phyloP scores from a whole-genome alignment of 1,140 invertebrate species.

The Helicoverpa zea region DNA sequence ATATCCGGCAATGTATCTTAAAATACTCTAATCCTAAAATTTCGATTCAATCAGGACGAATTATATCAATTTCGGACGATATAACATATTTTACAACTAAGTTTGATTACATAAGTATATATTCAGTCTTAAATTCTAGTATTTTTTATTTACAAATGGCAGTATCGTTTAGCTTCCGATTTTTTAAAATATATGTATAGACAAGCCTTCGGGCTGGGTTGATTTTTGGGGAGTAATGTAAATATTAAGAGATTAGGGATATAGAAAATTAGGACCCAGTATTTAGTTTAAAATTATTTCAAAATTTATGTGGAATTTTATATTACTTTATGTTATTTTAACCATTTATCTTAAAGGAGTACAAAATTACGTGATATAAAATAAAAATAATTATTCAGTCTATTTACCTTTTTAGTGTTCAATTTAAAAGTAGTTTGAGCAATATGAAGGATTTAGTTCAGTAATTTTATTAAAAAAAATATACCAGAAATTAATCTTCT shows the following conservation, averaged over 20 bases:
- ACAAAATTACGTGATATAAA: no score
- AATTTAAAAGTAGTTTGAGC: no score
- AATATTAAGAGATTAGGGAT: not conserved
- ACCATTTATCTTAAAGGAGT: no score
- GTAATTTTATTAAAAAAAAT: no score
- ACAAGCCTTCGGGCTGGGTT: slow-evolving; percentile 23
- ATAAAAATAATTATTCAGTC: no score
- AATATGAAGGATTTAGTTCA: no score
- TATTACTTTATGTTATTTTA: no score
- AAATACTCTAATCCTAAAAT: slow-evolving; percentile 52
- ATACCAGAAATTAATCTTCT: no score
- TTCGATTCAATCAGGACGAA: slow-evolving; percentile 74
- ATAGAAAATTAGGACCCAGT: no score
- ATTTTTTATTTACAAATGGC: slow-evolving; percentile 72
- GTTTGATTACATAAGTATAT: slow-evolving; percentile 51
- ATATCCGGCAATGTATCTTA: not conserved
- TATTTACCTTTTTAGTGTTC: no score
- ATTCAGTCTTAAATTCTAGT: slow-evolving; percentile 61
- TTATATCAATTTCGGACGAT: slow-evolving; percentile 61
- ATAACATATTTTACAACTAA: slow-evolving; percentile 42
- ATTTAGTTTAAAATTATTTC: not conserved
- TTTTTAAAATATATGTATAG: slow-evolving; percentile 50
- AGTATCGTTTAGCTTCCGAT: slow-evolving; percentile 77
- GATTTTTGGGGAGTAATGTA: slow-evolving; percentile 22
- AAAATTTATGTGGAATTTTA: no score